Evolutionary conservation across 2,113 vertebrate genomes (phyloP).

Genomic region (Mustelus asterias): DNA sequence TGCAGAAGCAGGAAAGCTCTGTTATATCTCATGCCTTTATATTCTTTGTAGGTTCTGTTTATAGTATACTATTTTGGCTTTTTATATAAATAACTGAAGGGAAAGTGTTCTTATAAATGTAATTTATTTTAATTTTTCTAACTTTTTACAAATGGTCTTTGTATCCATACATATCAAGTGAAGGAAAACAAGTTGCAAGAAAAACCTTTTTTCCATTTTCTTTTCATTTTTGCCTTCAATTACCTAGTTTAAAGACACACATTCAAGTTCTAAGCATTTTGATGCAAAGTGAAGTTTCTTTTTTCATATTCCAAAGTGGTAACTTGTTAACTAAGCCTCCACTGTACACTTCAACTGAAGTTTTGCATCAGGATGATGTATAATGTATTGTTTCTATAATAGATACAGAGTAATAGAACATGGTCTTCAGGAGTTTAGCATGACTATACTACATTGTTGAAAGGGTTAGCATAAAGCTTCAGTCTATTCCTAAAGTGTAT

Average conservation of each 20-base stretch:
- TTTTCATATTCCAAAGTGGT: not conserved
- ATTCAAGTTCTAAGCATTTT: slow-evolving; percentile 8
- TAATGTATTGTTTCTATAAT: not conserved
- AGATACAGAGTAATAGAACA: not conserved
- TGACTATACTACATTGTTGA: not conserved
- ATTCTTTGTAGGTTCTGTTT: slow-evolving; percentile 54
- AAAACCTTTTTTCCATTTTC: not conserved
- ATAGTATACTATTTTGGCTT: slow-evolving; percentile 73
- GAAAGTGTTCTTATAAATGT: slow-evolving; percentile 90
- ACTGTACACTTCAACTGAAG: not conserved
- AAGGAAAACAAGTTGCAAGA: slow-evolving; percentile 43
- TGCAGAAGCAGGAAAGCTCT: slow-evolving; percentile 46
- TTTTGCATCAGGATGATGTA: not conserved
- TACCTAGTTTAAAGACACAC: slow-evolving; percentile 1
- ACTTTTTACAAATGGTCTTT: slow-evolving; percentile 92
- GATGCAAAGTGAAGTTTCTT: slow-evolving; percentile 30
- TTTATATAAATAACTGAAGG: slow-evolving; percentile 79
- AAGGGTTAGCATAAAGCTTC: not conserved
- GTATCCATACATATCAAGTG: slow-evolving; percentile 68
- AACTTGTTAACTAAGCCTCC: not conserved
- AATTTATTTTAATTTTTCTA: slow-evolving; percentile 91
- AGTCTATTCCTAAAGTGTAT: slow-evolving; percentile 23
- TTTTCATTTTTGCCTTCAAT: not conserved
- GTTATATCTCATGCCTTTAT: slow-evolving; percentile 52
- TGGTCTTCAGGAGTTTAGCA: not conserved